Conservation (phyloP, 2,888 invertebrate genomes). For the Elmis aenea region DNA sequence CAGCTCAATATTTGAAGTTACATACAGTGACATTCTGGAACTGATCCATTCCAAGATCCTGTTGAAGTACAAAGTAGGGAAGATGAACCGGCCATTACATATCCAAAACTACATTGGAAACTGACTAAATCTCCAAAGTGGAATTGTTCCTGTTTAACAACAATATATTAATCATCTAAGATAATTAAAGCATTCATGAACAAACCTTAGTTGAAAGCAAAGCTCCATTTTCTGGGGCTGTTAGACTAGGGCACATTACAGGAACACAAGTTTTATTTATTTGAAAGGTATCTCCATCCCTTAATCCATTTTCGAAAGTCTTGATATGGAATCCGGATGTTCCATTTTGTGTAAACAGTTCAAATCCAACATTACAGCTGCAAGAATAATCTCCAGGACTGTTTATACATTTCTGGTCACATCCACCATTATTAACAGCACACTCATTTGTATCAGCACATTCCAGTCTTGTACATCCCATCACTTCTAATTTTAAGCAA, state of each 20-base stretch:
- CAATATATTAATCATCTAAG: no score
- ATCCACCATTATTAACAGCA: constrained; percentile 79
- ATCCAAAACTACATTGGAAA: constrained; percentile 94
- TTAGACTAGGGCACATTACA: constrained; percentile 76
- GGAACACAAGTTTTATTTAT: constrained; percentile 94
- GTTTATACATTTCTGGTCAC: constrained; percentile 90
- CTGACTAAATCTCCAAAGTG: constrained; percentile 86
- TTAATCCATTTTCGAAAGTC: constrained; percentile 75
- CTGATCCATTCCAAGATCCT: constrained; percentile 90
- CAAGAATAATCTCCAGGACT: constrained; percentile 85
- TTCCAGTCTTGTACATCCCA: constrained; percentile 88
- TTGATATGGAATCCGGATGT: constrained; percentile 84
- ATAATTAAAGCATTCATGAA: neutral
- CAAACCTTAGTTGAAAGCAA: constrained; percentile 69
- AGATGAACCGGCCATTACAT: constrained; percentile 83
- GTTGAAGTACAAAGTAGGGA: constrained; percentile 81
- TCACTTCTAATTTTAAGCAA: constrained; percentile 83
- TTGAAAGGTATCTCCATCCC: constrained; percentile 84
- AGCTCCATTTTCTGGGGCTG: constrained; percentile 79
- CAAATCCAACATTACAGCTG: constrained; percentile 86
- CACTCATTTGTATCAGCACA: constrained; percentile 89
- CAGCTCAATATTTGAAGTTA: constrained; percentile 8
- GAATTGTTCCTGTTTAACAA: constrained; percentile 65
- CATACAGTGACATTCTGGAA: constrained; percentile 89
- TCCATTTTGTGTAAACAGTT: constrained; percentile 80